Evolutionary conservation across 1,140 invertebrate genomes (phyloP), one percentile per base, ranked within the genome.

Genomic region (Euwallacea fornicatus): DNA sequence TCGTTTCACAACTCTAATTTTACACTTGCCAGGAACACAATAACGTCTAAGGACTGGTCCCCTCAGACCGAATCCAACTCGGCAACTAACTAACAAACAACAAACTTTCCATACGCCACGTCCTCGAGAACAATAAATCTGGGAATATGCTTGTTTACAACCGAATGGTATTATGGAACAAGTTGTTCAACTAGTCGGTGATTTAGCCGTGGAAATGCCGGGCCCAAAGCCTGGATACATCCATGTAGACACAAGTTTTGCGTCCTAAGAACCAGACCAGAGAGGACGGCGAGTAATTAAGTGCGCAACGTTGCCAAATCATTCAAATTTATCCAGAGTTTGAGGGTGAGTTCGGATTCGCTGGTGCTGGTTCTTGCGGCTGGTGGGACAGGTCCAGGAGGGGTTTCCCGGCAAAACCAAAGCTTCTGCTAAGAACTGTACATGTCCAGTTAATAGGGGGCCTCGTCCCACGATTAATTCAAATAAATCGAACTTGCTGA

Each of bases 161-260:
- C 69, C 69, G 54, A 71, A 71, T 71, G 69, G 69, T 71, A 71
- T 71, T 71, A 65, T 65, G 53, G 69, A 71, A 71, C 69, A 71
- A 71, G 42, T 71, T 71, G 69, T 71, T 71, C 42, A 71, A 71
- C 69, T 71, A 71, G 61, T 66, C 58, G 53, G 63, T 71, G 69
- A 71, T 71, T 71, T 71, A 71, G 61, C 61, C 62, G 42, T 71
- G 62, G 61, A 65, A 65, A 65, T 65, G 69, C 33, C 61, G 59
- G 61, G 47, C 13, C 68, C 46, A 44, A 70, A 70, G 41, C 41
- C 68, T 71, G 69, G 62, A 71, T 71, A 71, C 69, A 71, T 65
- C 33, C 61, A 43, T 71, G 69, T 71, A 64, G 69, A 71, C 69
- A 71, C 69, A 71, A 59, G 56, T 59, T 59, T 59, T 59, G 15